Conservation (phyloP, 64 coral and sea anemone species). For the Exaiptasia diaphana region DNA sequence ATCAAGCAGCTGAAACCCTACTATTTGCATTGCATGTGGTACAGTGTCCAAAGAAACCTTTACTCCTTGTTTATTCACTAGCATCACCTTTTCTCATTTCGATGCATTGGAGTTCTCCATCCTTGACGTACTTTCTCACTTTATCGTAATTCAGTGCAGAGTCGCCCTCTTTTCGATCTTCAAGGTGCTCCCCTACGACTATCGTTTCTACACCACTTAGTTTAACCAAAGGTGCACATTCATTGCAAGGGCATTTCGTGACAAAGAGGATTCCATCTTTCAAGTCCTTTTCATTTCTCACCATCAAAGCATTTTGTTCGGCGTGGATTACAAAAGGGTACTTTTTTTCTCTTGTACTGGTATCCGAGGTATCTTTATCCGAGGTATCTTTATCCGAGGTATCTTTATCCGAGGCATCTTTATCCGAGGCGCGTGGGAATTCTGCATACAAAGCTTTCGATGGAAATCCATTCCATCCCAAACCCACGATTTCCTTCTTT, state of each 20-base stretch:
- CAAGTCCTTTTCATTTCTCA: constrained; percentile 41
- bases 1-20: no score
- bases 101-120: not conserved
- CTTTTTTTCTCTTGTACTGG: not conserved
- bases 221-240: constrained; percentile 37
- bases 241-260: constrained; percentile 47
- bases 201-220: constrained; percentile 32
- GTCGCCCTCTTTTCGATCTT: not conserved
- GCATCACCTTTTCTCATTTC: no score
- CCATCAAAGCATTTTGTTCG: constrained; percentile 70
- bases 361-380: not conserved
- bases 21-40: no score
- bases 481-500: not conserved
- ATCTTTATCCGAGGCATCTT: not conserved
- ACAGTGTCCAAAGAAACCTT: no score
- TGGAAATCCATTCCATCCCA: constrained; percentile 64
- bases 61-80: no score
- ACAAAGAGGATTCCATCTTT: constrained; percentile 24
- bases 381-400: constrained; percentile 26
- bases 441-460: constrained; percentile 51
- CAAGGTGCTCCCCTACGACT: no score
- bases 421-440: constrained; percentile 22
- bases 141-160: not conserved
- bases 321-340: constrained; percentile 70
- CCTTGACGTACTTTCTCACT: not conserved